These are phyloP conservation scores for Zaprionus ornatus DNA, from an alignment of 1,140 invertebrate species.

Conservation along the genomic window DNA sequence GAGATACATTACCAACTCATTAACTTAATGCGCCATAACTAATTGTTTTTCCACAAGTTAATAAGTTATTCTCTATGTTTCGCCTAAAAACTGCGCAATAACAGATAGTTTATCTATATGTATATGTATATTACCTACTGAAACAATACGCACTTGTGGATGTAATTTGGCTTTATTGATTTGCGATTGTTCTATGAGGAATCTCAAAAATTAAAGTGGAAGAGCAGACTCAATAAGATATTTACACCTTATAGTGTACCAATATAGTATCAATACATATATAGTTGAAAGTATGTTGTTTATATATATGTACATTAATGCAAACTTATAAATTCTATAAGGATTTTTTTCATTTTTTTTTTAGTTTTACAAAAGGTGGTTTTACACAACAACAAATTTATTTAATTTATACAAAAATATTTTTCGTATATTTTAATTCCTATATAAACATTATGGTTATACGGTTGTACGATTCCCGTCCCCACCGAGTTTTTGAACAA, in stretches of 20 bases:
- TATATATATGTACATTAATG: constrained; percentile 18
- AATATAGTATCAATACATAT: neutral
- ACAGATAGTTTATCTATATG: neutral
- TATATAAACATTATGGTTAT: constrained; percentile 49
- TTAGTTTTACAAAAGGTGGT: constrained; percentile 30
- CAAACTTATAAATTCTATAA: constrained; percentile 9
- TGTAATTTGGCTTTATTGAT: constrained; percentile 22
- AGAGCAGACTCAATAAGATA: constrained; percentile 5
- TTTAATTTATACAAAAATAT: constrained; percentile 64
- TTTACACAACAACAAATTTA: constrained; percentile 67
- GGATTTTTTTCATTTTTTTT: constrained; percentile 4
- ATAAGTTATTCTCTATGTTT: neutral
- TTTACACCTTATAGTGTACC: constrained; percentile 13
- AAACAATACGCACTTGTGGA: neutral
- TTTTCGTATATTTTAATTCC: constrained; percentile 39
- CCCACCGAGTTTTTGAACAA: constrained; percentile 79
- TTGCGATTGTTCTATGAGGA: constrained; percentile 1
- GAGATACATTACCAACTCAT: neutral
- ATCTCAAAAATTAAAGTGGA: neutral
- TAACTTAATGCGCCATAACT: neutral
- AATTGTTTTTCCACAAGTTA: neutral
- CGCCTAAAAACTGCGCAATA: neutral
- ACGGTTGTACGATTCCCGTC: constrained; percentile 79
- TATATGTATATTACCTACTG: neutral
- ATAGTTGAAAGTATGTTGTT: neutral